phyloP scores from a whole-genome alignment of 1,140 invertebrate genomes.

The Nephotettix cincticeps region DNA sequence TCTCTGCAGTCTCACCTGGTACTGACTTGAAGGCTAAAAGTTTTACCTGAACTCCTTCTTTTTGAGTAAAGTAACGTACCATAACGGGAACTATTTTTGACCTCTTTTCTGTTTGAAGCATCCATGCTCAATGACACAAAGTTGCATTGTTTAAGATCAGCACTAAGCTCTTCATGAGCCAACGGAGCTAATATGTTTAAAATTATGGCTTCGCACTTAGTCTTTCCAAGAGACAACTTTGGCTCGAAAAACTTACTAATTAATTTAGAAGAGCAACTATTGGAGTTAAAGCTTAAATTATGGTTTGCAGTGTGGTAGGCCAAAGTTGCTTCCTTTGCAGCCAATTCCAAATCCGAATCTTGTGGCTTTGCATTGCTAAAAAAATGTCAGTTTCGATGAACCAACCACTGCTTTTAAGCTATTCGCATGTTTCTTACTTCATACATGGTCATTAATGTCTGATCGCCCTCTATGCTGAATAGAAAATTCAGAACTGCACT shows the following conservation, averaged over 20 bases:
- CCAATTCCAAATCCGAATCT: background rate
- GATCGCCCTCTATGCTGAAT: background rate
- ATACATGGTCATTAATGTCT: background rate
- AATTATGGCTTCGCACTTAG: constrained; percentile 38
- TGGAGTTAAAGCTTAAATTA: constrained; percentile 39
- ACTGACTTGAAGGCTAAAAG: constrained; percentile 37
- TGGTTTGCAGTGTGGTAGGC: constrained; percentile 39
- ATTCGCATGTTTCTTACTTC: background rate
- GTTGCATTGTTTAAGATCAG: constrained; percentile 32
- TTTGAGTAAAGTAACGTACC: constrained; percentile 35
- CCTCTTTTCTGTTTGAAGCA: constrained; percentile 37
- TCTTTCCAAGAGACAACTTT: constrained; percentile 32
- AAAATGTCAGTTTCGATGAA: background rate
- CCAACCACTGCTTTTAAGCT: background rate
- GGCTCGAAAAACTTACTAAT: constrained; percentile 33
- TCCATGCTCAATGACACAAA: constrained; percentile 37
- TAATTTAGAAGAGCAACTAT: constrained; percentile 37
- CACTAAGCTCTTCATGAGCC: constrained; percentile 11
- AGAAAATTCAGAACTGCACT: background rate
- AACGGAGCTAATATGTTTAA: constrained; percentile 26
- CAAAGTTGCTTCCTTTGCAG: constrained; percentile 35
- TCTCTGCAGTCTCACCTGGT: constrained; percentile 35
- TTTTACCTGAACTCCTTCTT: constrained; percentile 38
- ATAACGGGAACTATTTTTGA: constrained; percentile 40
- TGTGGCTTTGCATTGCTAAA: no score